Conservation (phyloP, 2,797 vertebrate genomes). For the Prunella strophiata region DNA sequence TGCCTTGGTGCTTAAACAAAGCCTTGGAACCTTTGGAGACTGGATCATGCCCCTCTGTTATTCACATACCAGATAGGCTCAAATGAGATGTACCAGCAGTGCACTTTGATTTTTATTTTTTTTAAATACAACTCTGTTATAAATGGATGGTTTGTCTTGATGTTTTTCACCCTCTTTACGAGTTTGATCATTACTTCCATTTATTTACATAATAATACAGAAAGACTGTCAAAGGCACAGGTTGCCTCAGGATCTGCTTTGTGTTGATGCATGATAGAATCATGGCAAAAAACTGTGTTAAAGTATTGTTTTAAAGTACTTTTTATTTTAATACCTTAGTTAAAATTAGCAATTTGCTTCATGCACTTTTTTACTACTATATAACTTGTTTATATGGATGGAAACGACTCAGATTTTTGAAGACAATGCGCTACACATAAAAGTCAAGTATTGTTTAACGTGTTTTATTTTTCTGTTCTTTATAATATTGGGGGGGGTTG, state of each 20-base stretch:
- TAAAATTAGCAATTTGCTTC: conserved; percentile 63
- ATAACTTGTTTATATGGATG: conserved; percentile 48
- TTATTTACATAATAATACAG: conserved; percentile 75
- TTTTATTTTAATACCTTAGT: conserved; percentile 67
- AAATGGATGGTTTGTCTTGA: conserved; percentile 29
- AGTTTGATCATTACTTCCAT: conserved; percentile 64
- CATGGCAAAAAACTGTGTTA: conserved; percentile 80
- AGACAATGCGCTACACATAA: conserved; percentile 32
- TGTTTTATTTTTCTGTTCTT: conserved; percentile 27
- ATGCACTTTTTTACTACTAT: conserved; percentile 67
- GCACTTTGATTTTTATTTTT: conserved; percentile 61
- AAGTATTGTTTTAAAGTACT: conserved; percentile 79
- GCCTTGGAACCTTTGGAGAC: conserved; percentile 13
- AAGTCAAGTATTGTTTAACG: conserved; percentile 31
- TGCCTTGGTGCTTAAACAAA: conserved; percentile 30
- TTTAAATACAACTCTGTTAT: conserved; percentile 48
- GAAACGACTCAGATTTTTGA: conserved; percentile 63
- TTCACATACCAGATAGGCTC: not conserved
- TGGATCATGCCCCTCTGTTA: not conserved
- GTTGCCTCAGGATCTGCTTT: conserved; percentile 86
- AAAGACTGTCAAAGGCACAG: conserved; percentile 86
- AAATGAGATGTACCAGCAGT: conserved; percentile 62
- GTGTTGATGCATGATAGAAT: conserved; percentile 84
- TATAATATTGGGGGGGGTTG: not conserved
- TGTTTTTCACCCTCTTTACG: conserved; percentile 43